Evolutionary conservation across 1,140 invertebrate genomes (phyloP), one percentile per base, ranked within the genome.

Genomic region (Aporrectodea caliginosa): DNA sequence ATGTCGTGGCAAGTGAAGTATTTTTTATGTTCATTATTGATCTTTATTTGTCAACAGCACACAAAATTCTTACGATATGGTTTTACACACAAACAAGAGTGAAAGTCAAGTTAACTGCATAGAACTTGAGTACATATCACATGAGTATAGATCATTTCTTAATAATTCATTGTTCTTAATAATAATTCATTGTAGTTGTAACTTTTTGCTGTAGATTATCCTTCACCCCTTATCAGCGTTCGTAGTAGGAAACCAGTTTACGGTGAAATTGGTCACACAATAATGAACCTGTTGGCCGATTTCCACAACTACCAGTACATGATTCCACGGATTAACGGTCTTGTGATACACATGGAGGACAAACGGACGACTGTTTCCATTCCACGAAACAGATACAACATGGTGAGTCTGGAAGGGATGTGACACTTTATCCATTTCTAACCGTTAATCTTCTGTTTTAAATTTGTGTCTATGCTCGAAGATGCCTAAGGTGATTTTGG

Each of bases 281-380:
- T 96, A 73, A 95, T 96, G 89, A 95, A 94, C 89, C 90, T 96
- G 58, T 87, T 96, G 77, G 94, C 94, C 2, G 94, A 96, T 89
- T 95, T 96, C 86, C 90, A 94, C 77, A 95, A 94, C 87, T 95
- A 92, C 86, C 92, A 93, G 1, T 96, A 96, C 84, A 93, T 93
- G 30, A 86, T 96, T 81, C 93, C 93, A 1, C 90, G 91, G 32
- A 93, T 96, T 0, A 89, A 91, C 75, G 94, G 94, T 0, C 86
- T 95, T 69, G 91, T 91, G 0, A 94, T 95, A 81, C 93, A 95
- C 83, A 93, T 95, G 91, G 93, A 94, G 87, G 93, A 94, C 82
- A 92, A 93, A 83, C 92, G 93, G 83, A 95, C 94, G 0, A 91
- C 91, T 16, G 92, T 96, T 75, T 90, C 92, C 75, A 92, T 96